Base-by-base conservation (phyloP, 2,113 vertebrate genomes). In the Aptenodytes patagonicus region DNA sequence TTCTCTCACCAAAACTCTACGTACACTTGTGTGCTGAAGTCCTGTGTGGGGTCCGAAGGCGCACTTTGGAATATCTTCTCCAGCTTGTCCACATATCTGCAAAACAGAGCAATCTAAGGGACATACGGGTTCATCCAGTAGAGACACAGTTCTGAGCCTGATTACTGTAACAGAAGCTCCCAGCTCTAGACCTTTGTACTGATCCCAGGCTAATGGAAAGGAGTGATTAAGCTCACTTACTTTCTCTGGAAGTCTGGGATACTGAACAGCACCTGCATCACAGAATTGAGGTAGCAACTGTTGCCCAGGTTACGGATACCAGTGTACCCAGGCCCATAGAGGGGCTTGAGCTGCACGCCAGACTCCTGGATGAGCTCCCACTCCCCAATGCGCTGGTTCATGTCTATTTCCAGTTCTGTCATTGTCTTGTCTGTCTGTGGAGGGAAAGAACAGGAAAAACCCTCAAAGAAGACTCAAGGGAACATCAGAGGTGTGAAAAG, bases 211-310 rank as follows among this genome's bases (percentile, higher is more conserved):
- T 66, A 64, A 9, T 6, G 40, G 58, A 70, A 75, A 71, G 51
- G 83, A n/a, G 32, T 15, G 16, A 22, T 55, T 40, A 31, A 61
- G 24, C 36, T 77, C 95, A 99, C 99, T 99, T 76, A 99, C 99
- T 99, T 99, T 98, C 97, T 99, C 98, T 99, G 98, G 98, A 99
- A 99, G 98, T 99, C 99, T 15, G 99, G 99, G 95, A 99, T 98
- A 96, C 99, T 99, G 98, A 99, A 99, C 97, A 99, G 98, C 98
- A 99, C 99, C 99, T 99, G 99, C 99, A 99, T 99, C 98, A 99
- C 99, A 8, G 99, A 99, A 98, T 99, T 99, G 98, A 99, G 99
- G 98, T 99, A 99, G 99, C 99, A 99, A 98, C 99, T 99, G 98
- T 99, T 99, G 76, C 99, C 99, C 98, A 99, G 97, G 98, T 99